phyloP scores from a whole-genome alignment of 2,888 invertebrate genomes.

The Ochlodes sylvanus region DNA sequence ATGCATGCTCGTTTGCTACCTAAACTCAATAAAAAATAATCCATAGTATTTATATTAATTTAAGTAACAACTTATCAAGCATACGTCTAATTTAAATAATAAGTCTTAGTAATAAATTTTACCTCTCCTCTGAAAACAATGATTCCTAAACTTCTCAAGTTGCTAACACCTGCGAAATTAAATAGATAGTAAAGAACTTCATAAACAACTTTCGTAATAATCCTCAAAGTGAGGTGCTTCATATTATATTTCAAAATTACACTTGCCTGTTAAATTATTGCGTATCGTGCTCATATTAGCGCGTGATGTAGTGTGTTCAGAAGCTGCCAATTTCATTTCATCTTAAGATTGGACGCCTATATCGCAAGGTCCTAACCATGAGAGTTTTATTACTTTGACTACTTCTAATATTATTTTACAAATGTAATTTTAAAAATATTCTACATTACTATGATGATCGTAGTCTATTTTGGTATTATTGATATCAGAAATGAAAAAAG shows the following conservation, averaged over 20 bases:
- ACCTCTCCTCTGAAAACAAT: no score
- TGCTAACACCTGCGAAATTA: no score
- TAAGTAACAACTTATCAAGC: no score
- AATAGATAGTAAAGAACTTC: constrained; percentile 1
- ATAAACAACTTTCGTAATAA: constrained; percentile 12
- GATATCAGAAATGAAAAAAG: no score
- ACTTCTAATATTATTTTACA: constrained; percentile 6
- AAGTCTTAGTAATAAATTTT: no score
- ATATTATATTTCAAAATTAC: constrained; percentile 31
- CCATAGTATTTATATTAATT: no score
- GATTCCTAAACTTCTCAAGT: no score
- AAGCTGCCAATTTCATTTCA: constrained; percentile 28
- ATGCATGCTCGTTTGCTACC: no score
- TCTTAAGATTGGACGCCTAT: constrained; percentile 26
- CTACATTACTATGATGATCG: no score
- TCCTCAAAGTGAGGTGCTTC: constrained; percentile 2
- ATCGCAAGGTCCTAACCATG: constrained; percentile 5
- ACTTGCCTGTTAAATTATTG: constrained; percentile 23
- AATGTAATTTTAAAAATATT: constrained; percentile 18
- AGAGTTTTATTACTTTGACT: constrained; percentile 26
- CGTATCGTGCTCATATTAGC: constrained; percentile 18
- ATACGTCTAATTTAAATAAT: not conserved
- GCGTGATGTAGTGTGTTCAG: constrained; percentile 21
- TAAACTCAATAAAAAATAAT: no score
- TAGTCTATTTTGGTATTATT: no score